These are phyloP conservation scores for Leucoraja erinaceus DNA, from an alignment of 2,113 vertebrate species.

Conservation along the genomic window DNA sequence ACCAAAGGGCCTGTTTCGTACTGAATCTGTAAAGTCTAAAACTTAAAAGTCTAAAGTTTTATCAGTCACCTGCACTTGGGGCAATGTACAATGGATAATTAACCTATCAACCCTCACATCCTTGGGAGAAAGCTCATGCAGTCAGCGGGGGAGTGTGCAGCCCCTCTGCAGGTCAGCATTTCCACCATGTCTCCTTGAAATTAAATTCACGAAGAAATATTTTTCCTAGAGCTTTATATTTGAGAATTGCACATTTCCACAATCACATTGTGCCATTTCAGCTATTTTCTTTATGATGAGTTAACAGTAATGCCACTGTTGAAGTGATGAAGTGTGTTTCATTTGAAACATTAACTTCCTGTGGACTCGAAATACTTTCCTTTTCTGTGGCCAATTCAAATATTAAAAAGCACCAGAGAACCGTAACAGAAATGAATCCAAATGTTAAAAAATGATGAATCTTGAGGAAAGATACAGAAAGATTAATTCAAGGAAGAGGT, in stretches of 20 bases:
- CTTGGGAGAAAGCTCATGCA: too few species aligned
- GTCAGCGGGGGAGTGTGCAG: too few species aligned
- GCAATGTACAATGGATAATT: too few species aligned
- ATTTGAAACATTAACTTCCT: not conserved
- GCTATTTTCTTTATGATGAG: not conserved
- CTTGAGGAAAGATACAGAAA: not conserved
- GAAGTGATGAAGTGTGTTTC: not conserved
- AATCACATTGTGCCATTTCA: not conserved
- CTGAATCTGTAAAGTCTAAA: too few species aligned
- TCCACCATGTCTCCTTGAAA: too few species aligned
- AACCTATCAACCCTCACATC: too few species aligned
- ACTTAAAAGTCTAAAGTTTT: too few species aligned
- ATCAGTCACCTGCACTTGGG: too few species aligned
- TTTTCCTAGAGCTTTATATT: not conserved
- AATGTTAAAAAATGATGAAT: not conserved
- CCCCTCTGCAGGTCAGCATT: too few species aligned
- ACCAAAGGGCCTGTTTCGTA: too few species aligned
- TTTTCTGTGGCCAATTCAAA: not conserved
- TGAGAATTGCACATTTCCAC: not conserved
- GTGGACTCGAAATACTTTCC: not conserved
- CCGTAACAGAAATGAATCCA: not conserved
- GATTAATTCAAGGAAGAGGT: not conserved
- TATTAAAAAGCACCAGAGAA: not conserved
- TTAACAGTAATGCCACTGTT: not conserved
- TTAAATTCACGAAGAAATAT: too few species aligned